A percentile compares a stretch with the other conserved stretches of the same genome.
Evolutionary conservation across 2,797 vertebrate genomes (phyloP).

Genomic region (Sphenodon punctatus): DNA sequence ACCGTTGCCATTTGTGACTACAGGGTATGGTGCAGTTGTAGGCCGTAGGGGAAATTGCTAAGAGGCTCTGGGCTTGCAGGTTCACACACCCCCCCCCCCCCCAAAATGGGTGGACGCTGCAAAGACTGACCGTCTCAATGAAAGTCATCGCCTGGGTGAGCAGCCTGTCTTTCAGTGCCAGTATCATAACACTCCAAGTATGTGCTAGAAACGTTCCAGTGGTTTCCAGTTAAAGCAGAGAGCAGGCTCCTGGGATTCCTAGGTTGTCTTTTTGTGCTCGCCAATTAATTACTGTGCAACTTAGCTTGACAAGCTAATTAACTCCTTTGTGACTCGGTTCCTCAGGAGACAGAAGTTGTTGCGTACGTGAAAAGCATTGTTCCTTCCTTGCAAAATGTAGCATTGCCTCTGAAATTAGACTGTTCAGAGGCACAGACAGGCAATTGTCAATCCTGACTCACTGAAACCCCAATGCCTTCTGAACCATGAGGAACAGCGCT

Average conservation of each 20-base stretch:
- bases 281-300: background rate
- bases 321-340: background rate
- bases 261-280: background rate
- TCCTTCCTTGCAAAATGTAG: slow-evolving; percentile 6
- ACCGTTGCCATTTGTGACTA: no score
- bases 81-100: no score
- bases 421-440: background rate
- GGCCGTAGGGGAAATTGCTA: no score
- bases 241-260: background rate
- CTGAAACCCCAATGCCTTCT: background rate
- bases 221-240: background rate
- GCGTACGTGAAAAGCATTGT: background rate
- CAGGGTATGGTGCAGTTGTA: no score
- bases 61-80: no score
- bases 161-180: background rate
- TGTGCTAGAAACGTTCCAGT: fast-evolving
- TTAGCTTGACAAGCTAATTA: background rate
- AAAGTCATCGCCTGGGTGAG: no score
- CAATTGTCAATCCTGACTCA: background rate
- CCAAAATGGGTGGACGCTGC: no score
- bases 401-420: background rate
- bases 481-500: background rate
- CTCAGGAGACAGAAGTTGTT: background rate
- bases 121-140: no score
- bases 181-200: background rate